Base-by-base conservation (phyloP, 2,888 invertebrate species). In the Dryocosmus kuriphilus region DNA sequence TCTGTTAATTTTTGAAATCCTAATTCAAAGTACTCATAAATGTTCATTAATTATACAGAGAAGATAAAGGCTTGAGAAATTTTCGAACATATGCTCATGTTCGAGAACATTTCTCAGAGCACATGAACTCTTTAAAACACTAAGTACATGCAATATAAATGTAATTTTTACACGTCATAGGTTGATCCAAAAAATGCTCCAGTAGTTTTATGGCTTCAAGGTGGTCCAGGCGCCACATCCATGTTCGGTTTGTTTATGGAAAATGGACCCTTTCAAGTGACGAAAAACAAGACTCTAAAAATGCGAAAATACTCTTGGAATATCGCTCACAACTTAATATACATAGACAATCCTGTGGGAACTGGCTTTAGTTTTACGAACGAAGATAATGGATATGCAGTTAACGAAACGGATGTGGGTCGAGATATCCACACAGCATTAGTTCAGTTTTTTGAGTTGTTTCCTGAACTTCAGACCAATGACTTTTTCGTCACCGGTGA, bases 261-360 rank as follows among this genome's bases (percentile, higher is more conserved):
- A 92, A 96, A 97, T 89, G 96, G 98, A 0, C 98, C 98, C 0
- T 94, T 95, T 83, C 87, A 90, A 73, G 93, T 95, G 0, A 93
- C 93, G 73, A 84, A 84, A 9, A 91, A 91, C 61, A 88, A 92
- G 89, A 90, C 89, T 85, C 90, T 95, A 74, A 92, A 93, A 82
- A 92, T 94, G 81, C 93, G 97, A 60, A 94, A 96, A 85, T 95
- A 95, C 85, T 94, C 96, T 11, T 98, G 98, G 98, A 95, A 95
- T 77, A 92, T 94, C 60, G 94, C 94, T 14, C 96, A 97, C 90
- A 95, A 96, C 85, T 92, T 98, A 61, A 94, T 98, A 76, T 98
- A 97, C 90, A 96, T 98, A 77, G 98, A 98, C 90, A 98, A 97
- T 91, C 98, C 98, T 0, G 98, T 97, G 0, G 97, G 98, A 2